Percentiles rank a stretch among this genome's conserved stretches.
Evolutionary conservation across 2,797 vertebrate genomes (phyloP).

Genomic region (Adrianichthys oophorus): DNA sequence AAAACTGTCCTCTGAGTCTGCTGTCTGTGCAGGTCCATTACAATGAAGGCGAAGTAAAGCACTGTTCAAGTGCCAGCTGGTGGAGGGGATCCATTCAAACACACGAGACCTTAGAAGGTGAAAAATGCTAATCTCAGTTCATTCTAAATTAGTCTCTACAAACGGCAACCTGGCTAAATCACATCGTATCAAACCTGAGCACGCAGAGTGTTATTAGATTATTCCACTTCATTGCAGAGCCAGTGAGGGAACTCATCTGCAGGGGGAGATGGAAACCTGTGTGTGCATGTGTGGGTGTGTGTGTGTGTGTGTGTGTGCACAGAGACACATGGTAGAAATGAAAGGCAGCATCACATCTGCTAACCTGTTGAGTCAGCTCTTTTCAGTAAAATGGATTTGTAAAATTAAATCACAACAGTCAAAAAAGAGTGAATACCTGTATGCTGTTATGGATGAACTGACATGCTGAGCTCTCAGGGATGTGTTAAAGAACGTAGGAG

Average conservation of each 20-base stretch:
- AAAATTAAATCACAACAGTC: too few relatives aligned
- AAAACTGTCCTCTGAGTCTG: constrained; percentile 13
- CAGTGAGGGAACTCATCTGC: constrained; percentile 9
- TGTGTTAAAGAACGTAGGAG: too few relatives aligned
- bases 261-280: constrained; percentile 13
- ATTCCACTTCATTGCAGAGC: constrained; percentile 27
- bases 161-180: constrained; percentile 53
- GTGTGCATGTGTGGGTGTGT: constrained; percentile 1
- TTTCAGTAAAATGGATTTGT: too few relatives aligned
- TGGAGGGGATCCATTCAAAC: constrained; percentile 50
- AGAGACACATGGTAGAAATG: constrained; percentile 13
- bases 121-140: constrained; percentile 61
- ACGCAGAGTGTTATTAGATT: constrained; percentile 47
- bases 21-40: constrained; percentile 33
- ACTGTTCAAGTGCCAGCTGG: constrained; percentile 41
- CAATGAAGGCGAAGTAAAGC: constrained; percentile 19
- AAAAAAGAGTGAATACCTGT: too few relatives aligned
- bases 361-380: constrained; percentile 24
- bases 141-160: constrained; percentile 49
- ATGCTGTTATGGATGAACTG: too few relatives aligned
- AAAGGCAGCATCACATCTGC: constrained; percentile 8
- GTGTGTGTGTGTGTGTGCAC: neutral
- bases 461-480: too few relatives aligned
- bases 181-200: constrained; percentile 37
- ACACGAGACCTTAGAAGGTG: constrained; percentile 37